phyloP scores from a whole-genome alignment of 2,888 invertebrate genomes.

The Agapetus fuscipes region DNA sequence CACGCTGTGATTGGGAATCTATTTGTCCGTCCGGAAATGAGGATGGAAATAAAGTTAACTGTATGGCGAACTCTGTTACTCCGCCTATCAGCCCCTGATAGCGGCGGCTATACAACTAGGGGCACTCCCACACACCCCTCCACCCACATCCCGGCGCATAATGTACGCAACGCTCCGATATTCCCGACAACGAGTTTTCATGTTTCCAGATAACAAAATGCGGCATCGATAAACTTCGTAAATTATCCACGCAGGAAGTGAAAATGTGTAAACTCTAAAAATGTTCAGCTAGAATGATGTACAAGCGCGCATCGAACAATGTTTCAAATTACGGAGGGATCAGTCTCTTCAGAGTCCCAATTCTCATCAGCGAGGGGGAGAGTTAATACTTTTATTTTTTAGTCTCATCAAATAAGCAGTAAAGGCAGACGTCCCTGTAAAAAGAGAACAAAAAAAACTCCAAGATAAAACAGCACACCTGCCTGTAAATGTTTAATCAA shows the following conservation, averaged over 20 bases:
- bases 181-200: too few relatives aligned
- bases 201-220: neutral
- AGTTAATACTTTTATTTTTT: constrained; percentile 6
- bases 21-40: constrained; percentile 19
- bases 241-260: neutral
- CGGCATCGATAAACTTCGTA: neutral
- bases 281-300: too few relatives aligned
- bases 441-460: constrained; percentile 5
- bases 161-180: constrained; percentile 4
- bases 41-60: constrained; percentile 14
- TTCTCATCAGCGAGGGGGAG: too few relatives aligned
- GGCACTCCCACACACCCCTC: constrained; percentile 1
- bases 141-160: constrained; percentile 2
- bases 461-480: constrained; percentile 11
- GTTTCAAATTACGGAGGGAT: too few relatives aligned
- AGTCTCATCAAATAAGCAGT: constrained; percentile 10
- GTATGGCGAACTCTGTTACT: constrained; percentile 3
- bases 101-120: too few relatives aligned
- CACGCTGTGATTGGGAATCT: constrained; percentile 11
- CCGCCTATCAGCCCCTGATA: neutral
- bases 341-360: too few relatives aligned
- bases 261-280: neutral
- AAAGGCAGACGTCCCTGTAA: constrained; percentile 6
- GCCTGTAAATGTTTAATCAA: constrained; percentile 18
- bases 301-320: too few relatives aligned